phyloP scores from a whole-genome alignment of 1,140 invertebrate genomes.

The Heliconius nattereri region DNA sequence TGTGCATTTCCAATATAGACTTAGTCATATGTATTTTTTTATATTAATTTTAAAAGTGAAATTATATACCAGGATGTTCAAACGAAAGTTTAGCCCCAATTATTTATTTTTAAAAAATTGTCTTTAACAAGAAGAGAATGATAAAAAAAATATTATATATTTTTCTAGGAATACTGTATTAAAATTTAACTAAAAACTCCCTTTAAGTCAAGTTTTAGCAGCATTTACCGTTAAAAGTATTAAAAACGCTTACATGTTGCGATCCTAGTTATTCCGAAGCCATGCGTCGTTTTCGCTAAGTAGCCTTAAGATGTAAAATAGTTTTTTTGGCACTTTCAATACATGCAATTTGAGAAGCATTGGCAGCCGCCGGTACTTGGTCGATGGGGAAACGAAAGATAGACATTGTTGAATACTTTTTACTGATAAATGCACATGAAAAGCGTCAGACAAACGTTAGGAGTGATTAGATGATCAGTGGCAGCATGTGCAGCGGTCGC shows the following conservation, averaged over 20 bases:
- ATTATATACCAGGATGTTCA: neutral
- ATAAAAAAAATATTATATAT: no score
- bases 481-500: conserved; percentile 71
- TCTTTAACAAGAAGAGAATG: neutral
- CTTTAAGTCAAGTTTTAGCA: conserved; percentile 55
- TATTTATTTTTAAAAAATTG: neutral
- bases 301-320: conserved; percentile 41
- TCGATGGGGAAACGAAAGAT: conserved; percentile 37
- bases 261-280: conserved; percentile 73
- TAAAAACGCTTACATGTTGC: conserved; percentile 74
- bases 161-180: no score
- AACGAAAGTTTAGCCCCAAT: neutral
- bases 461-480: conserved; percentile 51
- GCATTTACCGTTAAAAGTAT: conserved; percentile 39
- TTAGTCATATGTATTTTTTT: conserved; percentile 8
- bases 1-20: conserved; percentile 67
- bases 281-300: conserved; percentile 65
- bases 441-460: conserved; percentile 43
- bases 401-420: conserved; percentile 32
- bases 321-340: conserved; percentile 44
- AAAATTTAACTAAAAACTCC: conserved; percentile 22
- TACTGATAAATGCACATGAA: conserved; percentile 62
- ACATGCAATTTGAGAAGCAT: conserved; percentile 54
- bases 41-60: neutral
- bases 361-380: conserved; percentile 22